A percentile compares a stretch with the other conserved stretches of the same genome.
Conservation (phyloP, 2,888 invertebrate genomes). For the Vannuccia rotundouncinata region DNA sequence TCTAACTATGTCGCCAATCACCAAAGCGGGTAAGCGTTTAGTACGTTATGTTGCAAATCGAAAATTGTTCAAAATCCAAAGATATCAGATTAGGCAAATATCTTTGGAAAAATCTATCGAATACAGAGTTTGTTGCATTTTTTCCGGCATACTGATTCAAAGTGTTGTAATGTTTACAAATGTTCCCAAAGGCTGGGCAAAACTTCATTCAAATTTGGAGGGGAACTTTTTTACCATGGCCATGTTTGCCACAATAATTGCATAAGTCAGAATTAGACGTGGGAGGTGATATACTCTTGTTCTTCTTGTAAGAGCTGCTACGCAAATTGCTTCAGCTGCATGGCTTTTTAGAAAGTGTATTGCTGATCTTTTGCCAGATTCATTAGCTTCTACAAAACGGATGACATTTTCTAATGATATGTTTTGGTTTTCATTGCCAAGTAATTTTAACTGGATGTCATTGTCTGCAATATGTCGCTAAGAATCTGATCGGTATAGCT, state of each 20-base stretch:
- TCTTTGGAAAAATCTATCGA: too few relatives aligned
- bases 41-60: too few relatives aligned
- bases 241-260: constrained; percentile 10
- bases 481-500: not conserved
- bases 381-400: not conserved
- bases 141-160: not conserved
- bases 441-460: not conserved
- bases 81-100: too few relatives aligned
- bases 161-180: not conserved
- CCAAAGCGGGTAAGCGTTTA: too few relatives aligned
- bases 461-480: not conserved
- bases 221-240: not conserved
- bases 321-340: not conserved
- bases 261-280: too few relatives aligned
- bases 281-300: not conserved
- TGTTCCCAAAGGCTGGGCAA: not conserved
- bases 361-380: not conserved
- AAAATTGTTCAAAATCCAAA: too few relatives aligned
- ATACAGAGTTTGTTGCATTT: too few relatives aligned
- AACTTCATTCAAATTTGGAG: not conserved
- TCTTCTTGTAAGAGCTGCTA: not conserved
- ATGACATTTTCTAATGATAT: not conserved
- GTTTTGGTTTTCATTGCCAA: not conserved
- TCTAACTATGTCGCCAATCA: too few relatives aligned
- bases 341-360: not conserved